Evolutionary conservation across 2,113 vertebrate species (phyloP), one percentile per base, ranked within the genome.

Genomic region (Galemys pyrenaicus): DNA sequence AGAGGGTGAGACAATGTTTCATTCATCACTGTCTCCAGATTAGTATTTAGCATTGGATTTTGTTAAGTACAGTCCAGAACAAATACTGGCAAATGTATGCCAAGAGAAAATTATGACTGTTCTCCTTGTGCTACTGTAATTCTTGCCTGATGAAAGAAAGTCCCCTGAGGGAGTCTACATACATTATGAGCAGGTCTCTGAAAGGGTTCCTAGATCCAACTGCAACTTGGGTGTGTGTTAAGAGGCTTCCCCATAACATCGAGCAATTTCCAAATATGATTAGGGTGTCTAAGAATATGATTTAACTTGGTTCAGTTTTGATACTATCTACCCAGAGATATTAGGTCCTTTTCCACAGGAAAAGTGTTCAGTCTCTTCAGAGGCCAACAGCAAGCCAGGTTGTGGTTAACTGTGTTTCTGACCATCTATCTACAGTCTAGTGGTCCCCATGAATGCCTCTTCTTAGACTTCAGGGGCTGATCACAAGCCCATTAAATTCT

Each of bases 31-130:
- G 13, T 70, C 44, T 91, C 44, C 49, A 0, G 9, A 81, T 58
- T 82, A 87, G 30, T 67, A 56, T 4, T 39, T 51, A 81, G 65
- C 51, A 95, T 8, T 77, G 46, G 65, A 54, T 78, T 28, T 78
- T 49, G 12, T 17, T 54, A 64, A 88, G 12, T 91, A 82, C 2
- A 67, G 24, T 88, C 22, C 22, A 86, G 62, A 79, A 88, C 70
- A 96, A 94, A 82, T 39, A 79, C 32, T 30, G 58, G 28, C 80
- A 95, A 68, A 89, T 10, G 46, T 8, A 84, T 58, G 60, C 39
- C 46, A 89, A 82, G 62, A 91, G 15, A 91, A 95, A 96, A 64
- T 75, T 30, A 77, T 44, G 77, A 91, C 20, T 44, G 13, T 41
- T 84, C 8, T 74, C 46, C 56, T 64, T 88, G 62, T 81, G 49